Evolutionary conservation across 1,140 invertebrate species (phyloP), one percentile per base, ranked within the genome.

Genomic region (Bombus waltoni): DNA sequence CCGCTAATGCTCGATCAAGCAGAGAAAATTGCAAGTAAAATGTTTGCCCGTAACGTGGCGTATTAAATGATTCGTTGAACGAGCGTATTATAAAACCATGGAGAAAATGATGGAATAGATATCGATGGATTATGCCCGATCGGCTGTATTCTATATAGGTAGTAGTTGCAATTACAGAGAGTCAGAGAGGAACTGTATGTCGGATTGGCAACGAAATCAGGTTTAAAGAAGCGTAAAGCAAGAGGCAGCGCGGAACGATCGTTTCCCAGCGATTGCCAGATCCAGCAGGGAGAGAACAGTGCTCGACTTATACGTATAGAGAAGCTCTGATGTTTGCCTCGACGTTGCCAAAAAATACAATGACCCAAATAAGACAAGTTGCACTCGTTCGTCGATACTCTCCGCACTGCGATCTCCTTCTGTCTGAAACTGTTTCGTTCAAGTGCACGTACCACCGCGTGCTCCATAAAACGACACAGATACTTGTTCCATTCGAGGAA

Each of bases 311-410:
- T 75, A 81, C n/a, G 66, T 78, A 47, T 85, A 85, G 78, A 80
- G 57, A 35, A 80, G 79, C 62, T 57, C 42, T 68, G 79, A 83
- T 83, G 81, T 76, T 76, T 71, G 80, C 72, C 80, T 83, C 42
- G 71, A 35, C 53, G 38, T 83, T 86, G 85, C 85, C 85, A 86
- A 86, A 86, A 83, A 86, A 86, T 86, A 83, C 85, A 86, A 75
- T 86, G 85, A 86, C 85, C 85, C 72, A 86, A 86, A 86, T 86
- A 81, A 85, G 57, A 85, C 84, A 68, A 86, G 83, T 85, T 73
- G 83, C 53, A n/a, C 83, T 47, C 76, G 40, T 62, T 47, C 53
- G 79, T 85, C 47, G 78, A 85, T 73, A 74, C 65, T 73, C 65
- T 65, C 13, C 22, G 44, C 53, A 42, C 35, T 44, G 44, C 35